Evolutionary conservation across 2,113 vertebrate species (phyloP).

Genomic region (Planiliza haematocheilus): DNA sequence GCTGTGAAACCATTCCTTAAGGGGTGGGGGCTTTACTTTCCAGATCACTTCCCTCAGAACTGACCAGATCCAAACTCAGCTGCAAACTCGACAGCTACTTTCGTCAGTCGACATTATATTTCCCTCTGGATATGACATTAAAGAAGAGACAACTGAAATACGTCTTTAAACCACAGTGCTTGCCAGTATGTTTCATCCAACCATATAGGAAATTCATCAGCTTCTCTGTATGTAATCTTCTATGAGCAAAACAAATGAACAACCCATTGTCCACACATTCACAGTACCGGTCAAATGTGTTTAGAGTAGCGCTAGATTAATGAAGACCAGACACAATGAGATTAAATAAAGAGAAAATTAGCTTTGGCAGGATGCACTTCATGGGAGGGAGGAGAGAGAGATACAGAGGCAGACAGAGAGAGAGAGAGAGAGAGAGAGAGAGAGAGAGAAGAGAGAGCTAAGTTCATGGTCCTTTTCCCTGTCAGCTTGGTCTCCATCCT

Average conservation of each 20-base stretch:
- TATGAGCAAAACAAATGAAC: conserved; percentile 1
- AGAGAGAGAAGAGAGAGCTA: background rate
- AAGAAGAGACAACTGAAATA: conserved; percentile 14
- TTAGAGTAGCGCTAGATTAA: conserved; percentile 1
- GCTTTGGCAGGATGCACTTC: conserved; percentile 37
- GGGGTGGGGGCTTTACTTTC: conserved; percentile 58
- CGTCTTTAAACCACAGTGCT: background rate
- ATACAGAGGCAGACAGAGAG: no score
- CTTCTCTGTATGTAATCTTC: background rate
- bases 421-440: conserved; percentile 13
- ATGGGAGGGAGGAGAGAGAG: conserved; percentile 16
- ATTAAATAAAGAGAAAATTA: conserved; percentile 32
- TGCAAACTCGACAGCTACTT: conserved; percentile 29
- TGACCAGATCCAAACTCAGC: conserved; percentile 35
- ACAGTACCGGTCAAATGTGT: background rate
- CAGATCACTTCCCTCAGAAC: conserved; percentile 54
- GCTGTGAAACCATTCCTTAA: conserved; percentile 58
- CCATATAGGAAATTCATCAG: background rate
- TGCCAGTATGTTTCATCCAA: background rate
- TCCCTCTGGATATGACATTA: conserved; percentile 4
- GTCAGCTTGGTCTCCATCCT: conserved; percentile 18
- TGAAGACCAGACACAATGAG: conserved; percentile 18
- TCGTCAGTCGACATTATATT: conserved; percentile 5
- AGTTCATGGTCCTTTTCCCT: conserved; percentile 28
- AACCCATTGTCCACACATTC: background rate